A percentile compares a stretch with the other conserved stretches of the same genome.
phyloP scores from a whole-genome alignment of 2,113 vertebrate species.

The Festucalex cinctus region DNA sequence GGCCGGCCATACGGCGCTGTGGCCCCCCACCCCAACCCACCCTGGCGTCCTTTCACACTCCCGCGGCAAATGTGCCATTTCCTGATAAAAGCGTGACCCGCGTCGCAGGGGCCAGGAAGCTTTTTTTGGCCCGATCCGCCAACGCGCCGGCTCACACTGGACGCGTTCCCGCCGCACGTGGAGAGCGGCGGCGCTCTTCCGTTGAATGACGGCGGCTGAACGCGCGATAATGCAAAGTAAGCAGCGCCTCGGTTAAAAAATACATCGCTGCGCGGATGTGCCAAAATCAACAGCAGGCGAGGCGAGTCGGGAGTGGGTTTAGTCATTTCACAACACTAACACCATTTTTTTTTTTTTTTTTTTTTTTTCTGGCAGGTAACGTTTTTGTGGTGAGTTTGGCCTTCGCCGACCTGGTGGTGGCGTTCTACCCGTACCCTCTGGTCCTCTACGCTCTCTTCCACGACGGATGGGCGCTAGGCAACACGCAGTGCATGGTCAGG shows the following conservation, averaged over 20 bases:
- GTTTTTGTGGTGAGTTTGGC: constrained; percentile 90
- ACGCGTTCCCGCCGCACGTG: not conserved
- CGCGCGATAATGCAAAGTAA: constrained; percentile 4
- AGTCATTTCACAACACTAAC: constrained; percentile 1
- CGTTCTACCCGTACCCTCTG: constrained; percentile 88
- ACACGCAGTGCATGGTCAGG: constrained; percentile 82
- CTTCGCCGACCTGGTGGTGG: constrained; percentile 85
- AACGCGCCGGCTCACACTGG: constrained; percentile 20
- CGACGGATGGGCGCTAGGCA: constrained; percentile 83
- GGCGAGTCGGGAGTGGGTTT: not conserved
- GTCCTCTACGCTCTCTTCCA: constrained; percentile 86
- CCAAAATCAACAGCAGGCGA: constrained; percentile 1
- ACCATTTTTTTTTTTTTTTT: not conserved
- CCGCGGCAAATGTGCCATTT: constrained; percentile 31
- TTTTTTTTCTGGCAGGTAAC: constrained; percentile 76
- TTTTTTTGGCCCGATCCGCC: constrained; percentile 16
- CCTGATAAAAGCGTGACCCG: constrained; percentile 38
- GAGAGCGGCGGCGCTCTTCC: not conserved
- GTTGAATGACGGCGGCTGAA: not conserved
- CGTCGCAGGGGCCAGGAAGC: constrained; percentile 25
- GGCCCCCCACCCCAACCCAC: constrained; percentile 21
- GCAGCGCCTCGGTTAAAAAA: constrained; percentile 9
- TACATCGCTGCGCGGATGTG: not conserved
- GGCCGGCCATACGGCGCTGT: constrained; percentile 9
- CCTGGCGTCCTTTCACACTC: constrained; percentile 30